Percentiles rank a stretch among this genome's conserved stretches.
These are phyloP conservation scores for Podarcis cretensis DNA, from an alignment of 2,113 vertebrate species.

Conservation along the genomic window DNA sequence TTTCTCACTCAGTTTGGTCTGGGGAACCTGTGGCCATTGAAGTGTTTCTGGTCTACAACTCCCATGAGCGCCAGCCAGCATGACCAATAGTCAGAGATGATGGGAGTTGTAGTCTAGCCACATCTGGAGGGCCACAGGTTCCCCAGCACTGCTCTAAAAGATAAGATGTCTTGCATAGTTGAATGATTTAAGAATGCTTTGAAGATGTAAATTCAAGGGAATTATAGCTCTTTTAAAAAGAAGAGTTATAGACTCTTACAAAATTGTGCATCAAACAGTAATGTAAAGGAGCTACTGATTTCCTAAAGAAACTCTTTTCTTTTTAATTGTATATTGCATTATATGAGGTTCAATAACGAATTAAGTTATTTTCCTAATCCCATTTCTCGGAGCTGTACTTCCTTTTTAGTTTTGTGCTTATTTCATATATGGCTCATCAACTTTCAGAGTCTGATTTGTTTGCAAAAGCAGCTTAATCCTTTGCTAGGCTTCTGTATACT, in stretches of 20 bases:
- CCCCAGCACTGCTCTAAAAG: neutral
- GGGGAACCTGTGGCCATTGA: no score
- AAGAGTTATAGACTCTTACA: accelerated
- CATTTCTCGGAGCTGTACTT: neutral
- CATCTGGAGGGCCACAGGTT: no score
- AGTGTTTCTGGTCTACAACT: no score
- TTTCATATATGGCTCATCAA: neutral
- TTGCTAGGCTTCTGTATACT: neutral
- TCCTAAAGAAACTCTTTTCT: neutral
- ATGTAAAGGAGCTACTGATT: accelerated
- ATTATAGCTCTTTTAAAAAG: neutral
- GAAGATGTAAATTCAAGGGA: neutral
- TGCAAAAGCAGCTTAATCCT: neutral
- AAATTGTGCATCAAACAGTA: neutral
- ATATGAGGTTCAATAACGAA: neutral
- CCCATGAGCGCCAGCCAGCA: no score
- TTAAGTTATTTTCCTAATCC: neutral
- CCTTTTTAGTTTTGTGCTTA: neutral
- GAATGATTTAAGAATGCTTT: neutral
- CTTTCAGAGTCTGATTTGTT: neutral
- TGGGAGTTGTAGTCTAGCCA: no score
- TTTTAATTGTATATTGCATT: neutral
- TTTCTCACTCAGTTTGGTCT: no score
- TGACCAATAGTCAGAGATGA: no score
- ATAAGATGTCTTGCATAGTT: neutral